Evolutionary conservation across 1,140 invertebrate species (phyloP).

Genomic region (Magallana angulata): DNA sequence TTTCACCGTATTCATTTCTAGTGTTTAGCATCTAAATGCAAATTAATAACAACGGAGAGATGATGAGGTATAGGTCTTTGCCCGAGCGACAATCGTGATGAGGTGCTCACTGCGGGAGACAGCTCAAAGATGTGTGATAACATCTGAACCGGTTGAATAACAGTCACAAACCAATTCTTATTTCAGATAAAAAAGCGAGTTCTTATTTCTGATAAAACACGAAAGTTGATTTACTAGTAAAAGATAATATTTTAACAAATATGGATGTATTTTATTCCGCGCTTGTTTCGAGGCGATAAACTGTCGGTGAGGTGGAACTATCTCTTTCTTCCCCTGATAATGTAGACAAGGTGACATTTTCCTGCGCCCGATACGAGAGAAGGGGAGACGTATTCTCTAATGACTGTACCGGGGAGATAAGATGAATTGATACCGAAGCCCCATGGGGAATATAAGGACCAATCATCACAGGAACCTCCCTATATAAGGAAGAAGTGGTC

Average conservation of each 20-base stretch:
- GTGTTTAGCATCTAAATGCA: no score
- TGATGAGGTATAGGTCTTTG: no score
- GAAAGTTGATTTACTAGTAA: conserved; percentile 18
- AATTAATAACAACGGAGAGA: no score
- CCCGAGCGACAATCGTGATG: no score
- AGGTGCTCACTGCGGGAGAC: no score
- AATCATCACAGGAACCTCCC: no score
- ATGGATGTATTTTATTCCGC: neutral
- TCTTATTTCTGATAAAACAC: conserved; percentile 24
- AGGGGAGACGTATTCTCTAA: neutral
- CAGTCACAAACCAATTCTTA: neutral
- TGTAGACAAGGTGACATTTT: conserved; percentile 6
- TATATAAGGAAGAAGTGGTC: no score
- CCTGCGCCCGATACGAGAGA: neutral
- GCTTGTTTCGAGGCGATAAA: neutral
- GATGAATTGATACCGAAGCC: neutral
- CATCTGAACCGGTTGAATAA: neutral
- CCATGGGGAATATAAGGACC: no score
- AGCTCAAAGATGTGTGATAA: neutral
- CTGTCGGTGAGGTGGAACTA: neutral
- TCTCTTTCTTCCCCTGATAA: conserved; percentile 22
- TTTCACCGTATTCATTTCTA: no score
- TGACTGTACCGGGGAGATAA: neutral
- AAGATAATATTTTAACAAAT: neutral
- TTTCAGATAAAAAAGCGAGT: neutral